A percentile compares a stretch with the other conserved stretches of the same genome.
Evolutionary conservation across 2,113 vertebrate species (phyloP).

Genomic region (Albula glossodonta): DNA sequence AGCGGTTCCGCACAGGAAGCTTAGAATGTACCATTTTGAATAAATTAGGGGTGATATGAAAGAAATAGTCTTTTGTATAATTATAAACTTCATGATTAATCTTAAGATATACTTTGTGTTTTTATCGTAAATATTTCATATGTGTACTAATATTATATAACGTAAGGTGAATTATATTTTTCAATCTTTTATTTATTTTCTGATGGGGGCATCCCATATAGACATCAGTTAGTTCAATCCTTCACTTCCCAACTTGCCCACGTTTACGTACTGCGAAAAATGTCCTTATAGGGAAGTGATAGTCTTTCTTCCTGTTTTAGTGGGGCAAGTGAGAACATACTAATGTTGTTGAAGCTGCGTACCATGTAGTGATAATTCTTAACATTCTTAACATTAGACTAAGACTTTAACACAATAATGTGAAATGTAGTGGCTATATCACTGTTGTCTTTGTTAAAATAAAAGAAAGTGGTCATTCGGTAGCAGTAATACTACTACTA

Average conservation of each 20-base stretch:
- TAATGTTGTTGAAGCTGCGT: background rate
- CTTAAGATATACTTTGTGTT: background rate
- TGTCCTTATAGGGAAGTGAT: conserved; percentile 67
- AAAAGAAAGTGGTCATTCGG: background rate
- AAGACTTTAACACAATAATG: background rate
- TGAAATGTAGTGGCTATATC: background rate
- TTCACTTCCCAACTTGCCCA: conserved; percentile 38
- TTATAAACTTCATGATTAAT: too few relatives aligned
- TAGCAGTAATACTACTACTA: too few relatives aligned
- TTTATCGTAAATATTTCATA: too few relatives aligned
- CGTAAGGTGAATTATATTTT: background rate
- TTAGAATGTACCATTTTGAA: conserved; percentile 53
- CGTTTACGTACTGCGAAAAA: conserved; percentile 52
- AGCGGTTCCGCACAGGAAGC: conserved; percentile 43
- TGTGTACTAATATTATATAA: background rate
- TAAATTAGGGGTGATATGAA: background rate
- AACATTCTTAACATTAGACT: background rate
- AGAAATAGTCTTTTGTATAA: background rate
- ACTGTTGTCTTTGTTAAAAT: background rate
- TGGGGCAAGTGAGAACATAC: background rate
- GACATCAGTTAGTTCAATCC: background rate
- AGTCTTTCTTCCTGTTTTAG: conserved; percentile 13
- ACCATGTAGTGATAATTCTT: conserved; percentile 17
- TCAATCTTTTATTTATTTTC: background rate
- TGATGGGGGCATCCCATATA: background rate